Conservation (phyloP, 2,113 vertebrate species). For the Gavialis gangeticus region DNA sequence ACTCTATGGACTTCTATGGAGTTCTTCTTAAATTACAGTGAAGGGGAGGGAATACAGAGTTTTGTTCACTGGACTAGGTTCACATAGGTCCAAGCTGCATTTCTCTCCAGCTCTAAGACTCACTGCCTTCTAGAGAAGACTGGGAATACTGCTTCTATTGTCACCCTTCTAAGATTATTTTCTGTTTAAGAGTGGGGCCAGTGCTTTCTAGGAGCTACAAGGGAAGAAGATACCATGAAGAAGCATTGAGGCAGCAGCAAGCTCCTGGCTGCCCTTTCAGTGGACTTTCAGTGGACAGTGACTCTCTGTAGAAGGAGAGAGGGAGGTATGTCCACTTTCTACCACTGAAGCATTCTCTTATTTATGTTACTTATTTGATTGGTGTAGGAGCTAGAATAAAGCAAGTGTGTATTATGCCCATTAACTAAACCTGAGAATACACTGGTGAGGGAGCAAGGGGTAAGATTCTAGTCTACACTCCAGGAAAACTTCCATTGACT, state of each 20-base stretch:
- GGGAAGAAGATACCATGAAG: background rate
- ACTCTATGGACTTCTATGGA: background rate
- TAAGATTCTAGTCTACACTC: background rate
- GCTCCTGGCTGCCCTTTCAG: background rate
- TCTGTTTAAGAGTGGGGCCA: background rate
- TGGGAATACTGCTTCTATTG: background rate
- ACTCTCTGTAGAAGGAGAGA: background rate
- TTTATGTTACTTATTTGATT: background rate
- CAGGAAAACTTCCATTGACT: background rate
- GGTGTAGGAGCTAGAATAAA: background rate
- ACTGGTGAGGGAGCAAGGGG: background rate
- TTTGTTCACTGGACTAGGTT: background rate
- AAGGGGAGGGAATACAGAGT: background rate
- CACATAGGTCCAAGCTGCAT: too few species aligned
- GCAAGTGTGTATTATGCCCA: background rate
- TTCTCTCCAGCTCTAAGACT: background rate
- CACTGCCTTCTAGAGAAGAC: background rate
- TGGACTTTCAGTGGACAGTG: background rate
- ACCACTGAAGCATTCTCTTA: background rate
- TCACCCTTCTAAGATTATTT: background rate
- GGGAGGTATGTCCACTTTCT: background rate
- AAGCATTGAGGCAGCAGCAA: background rate
- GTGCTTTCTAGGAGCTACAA: background rate
- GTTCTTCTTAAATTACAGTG: background rate
- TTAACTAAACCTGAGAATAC: background rate